phyloP scores from a whole-genome alignment of 1,140 invertebrate genomes.

The Macrostomum lignano region DNA sequence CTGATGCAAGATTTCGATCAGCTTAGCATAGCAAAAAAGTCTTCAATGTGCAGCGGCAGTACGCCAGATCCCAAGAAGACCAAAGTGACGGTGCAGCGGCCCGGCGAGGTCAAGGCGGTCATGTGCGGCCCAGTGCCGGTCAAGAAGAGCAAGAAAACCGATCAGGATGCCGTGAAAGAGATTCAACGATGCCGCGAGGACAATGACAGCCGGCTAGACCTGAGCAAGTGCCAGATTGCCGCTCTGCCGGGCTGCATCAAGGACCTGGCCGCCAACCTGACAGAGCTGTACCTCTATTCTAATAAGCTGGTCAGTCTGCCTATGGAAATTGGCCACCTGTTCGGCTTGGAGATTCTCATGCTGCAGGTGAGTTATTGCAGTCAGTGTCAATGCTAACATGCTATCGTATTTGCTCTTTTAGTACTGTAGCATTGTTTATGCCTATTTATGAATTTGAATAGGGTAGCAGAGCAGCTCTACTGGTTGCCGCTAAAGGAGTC shows the following conservation, averaged over 20 bases:
- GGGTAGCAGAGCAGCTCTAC: too few species aligned
- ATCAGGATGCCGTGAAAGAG: slow-evolving; percentile 62
- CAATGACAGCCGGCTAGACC: slow-evolving; percentile 53
- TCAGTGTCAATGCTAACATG: too few species aligned
- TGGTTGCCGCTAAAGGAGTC: too few species aligned
- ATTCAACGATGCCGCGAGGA: slow-evolving; percentile 69
- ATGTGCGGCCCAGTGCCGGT: slow-evolving; percentile 2
- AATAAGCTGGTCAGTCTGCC: slow-evolving; percentile 75
- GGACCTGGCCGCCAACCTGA: slow-evolving; percentile 25
- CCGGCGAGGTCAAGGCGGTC: slow-evolving; percentile 4
- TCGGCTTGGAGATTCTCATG: slow-evolving; percentile 62
- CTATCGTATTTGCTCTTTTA: too few species aligned
- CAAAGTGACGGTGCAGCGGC: slow-evolving; percentile 5
- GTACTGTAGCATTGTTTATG: too few species aligned
- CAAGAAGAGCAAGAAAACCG: slow-evolving; percentile 6
- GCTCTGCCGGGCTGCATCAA: slow-evolving; percentile 1
- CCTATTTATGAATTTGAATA: too few species aligned
- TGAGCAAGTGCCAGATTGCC: slow-evolving; percentile 76
- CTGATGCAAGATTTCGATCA: too few species aligned
- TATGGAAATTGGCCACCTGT: slow-evolving; percentile 61
- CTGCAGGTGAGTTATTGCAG: too few species aligned
- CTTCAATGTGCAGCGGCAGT: too few species aligned
- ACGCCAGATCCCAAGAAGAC: slow-evolving; percentile 4
- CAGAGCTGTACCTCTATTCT: slow-evolving; percentile 83
- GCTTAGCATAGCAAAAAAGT: too few species aligned